Conservation (phyloP, 2,888 invertebrate species). For the Calliopum simillimum region DNA sequence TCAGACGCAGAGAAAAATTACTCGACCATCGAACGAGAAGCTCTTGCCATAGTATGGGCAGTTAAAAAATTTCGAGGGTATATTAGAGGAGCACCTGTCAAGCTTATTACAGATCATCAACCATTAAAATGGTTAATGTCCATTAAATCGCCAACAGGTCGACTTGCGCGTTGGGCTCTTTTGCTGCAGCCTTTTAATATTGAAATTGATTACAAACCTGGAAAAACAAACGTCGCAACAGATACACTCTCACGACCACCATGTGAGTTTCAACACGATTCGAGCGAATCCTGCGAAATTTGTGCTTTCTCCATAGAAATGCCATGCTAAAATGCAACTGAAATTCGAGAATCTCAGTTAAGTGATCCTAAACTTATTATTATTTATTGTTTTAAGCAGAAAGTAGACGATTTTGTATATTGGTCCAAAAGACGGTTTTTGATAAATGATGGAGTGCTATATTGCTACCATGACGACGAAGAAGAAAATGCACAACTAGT, state of each 20-base stretch:
- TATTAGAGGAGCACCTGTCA: slow-evolving; percentile 55
- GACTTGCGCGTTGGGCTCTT: slow-evolving; percentile 68
- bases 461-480: slow-evolving; percentile 36
- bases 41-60: slow-evolving; percentile 55
- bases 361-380: slow-evolving; percentile 29
- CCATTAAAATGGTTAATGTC: slow-evolving; percentile 67
- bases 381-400: slow-evolving; percentile 27
- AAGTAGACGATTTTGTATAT: slow-evolving; percentile 22
- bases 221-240: slow-evolving; percentile 55
- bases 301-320: slow-evolving; percentile 27
- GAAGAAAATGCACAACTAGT: slow-evolving; percentile 34
- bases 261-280: slow-evolving; percentile 10
- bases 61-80: slow-evolving; percentile 63
- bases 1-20: slow-evolving; percentile 60
- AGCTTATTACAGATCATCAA: slow-evolving; percentile 65
- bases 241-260: slow-evolving; percentile 41
- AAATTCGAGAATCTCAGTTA: slow-evolving; percentile 27
- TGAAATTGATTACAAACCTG: slow-evolving; percentile 60
- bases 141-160: slow-evolving; percentile 61
- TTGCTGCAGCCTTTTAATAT: slow-evolving; percentile 61
- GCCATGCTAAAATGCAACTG: slow-evolving; percentile 19
- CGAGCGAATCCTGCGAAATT: slow-evolving; percentile 3
- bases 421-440: slow-evolving; percentile 33
- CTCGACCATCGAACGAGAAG: slow-evolving; percentile 63
- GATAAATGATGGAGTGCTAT: slow-evolving; percentile 30